Conservation (phyloP, 2,888 invertebrate genomes). For the Tipula vernalis region DNA sequence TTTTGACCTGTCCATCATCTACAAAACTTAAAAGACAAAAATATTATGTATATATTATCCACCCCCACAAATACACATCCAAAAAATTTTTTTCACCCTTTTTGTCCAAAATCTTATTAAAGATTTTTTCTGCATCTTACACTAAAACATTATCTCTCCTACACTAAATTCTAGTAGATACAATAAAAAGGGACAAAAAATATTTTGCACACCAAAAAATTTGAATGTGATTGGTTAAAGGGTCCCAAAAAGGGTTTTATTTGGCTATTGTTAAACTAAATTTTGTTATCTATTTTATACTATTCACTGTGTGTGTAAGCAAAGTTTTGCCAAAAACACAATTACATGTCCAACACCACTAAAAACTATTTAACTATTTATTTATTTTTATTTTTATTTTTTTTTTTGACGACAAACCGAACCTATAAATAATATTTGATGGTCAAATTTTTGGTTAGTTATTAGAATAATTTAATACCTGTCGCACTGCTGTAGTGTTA, state of each 20-base stretch:
- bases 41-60: neutral
- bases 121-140: neutral
- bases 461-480: neutral
- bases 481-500: neutral
- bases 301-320: neutral
- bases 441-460: conserved; percentile 11
- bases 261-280: neutral
- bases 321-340: neutral
- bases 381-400: neutral
- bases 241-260: conserved; percentile 6
- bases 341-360: neutral
- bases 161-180: neutral
- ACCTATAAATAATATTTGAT: conserved; percentile 5
- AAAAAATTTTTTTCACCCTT: neutral
- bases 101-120: neutral
- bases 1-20: conserved; percentile 7
- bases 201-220: neutral
- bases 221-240: conserved; percentile 7
- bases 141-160: neutral
- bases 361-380: neutral
- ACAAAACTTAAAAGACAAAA: neutral
- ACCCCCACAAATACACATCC: neutral
- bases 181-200: neutral
- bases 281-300: neutral
- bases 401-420: neutral